Evolutionary conservation across 2,797 vertebrate genomes (phyloP).

Genomic region (Rhabdophis nuchalis): DNA sequence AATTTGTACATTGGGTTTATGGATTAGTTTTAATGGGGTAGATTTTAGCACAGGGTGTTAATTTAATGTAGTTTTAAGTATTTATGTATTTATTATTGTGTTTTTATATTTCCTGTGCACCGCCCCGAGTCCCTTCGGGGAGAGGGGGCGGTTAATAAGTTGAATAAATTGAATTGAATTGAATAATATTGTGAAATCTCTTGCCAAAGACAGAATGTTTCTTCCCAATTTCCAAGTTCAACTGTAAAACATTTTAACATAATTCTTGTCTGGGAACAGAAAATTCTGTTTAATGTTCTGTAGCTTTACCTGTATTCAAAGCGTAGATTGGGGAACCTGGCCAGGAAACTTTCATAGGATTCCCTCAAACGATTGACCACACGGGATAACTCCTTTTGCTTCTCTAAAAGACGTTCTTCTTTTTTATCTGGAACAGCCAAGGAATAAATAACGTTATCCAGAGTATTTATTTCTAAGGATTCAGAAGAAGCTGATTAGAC

Average conservation of each 20-base stretch:
- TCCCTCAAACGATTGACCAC: constrained; percentile 78
- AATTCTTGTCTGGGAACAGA: no score
- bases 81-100: no score
- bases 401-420: constrained; percentile 79
- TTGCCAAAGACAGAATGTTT: background rate
- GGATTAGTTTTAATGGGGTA: no score
- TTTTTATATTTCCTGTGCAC: no score
- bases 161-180: no score
- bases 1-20: no score
- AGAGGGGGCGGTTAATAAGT: no score
- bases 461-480: background rate
- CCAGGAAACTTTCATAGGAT: constrained; percentile 78
- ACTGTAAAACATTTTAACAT: background rate
- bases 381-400: constrained; percentile 72
- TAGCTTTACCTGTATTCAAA: constrained; percentile 88
- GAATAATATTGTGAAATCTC: no score
- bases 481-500: background rate
- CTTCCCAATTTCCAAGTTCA: rapidly evolving
- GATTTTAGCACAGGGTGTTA: no score
- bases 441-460: background rate
- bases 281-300: background rate
- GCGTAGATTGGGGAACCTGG: constrained; percentile 83
- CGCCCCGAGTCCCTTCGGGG: no score
- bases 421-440: constrained; percentile 75
- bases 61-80: no score